Percentiles rank a stretch among this genome's conserved stretches.
Evolutionary conservation across 1,140 invertebrate species (phyloP).

Genomic region (Cydia splendana): DNA sequence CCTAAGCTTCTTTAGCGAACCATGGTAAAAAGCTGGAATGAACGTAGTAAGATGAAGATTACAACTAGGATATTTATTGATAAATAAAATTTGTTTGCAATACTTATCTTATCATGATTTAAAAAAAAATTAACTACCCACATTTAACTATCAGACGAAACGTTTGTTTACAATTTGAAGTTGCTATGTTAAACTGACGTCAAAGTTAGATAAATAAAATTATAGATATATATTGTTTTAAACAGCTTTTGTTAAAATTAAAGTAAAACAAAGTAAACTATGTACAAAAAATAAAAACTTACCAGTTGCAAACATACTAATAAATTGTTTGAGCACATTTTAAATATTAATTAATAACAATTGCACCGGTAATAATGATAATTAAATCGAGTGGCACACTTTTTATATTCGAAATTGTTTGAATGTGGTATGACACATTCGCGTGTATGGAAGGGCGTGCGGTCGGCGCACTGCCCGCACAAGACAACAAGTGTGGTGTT

Average conservation of each 20-base stretch:
- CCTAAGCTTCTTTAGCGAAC: too few species aligned
- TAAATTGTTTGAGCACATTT: constrained; percentile 67
- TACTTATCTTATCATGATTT: not conserved
- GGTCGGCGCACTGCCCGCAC: constrained; percentile 76
- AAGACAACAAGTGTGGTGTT: constrained; percentile 73
- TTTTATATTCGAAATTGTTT: constrained; percentile 65
- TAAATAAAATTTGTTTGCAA: not conserved
- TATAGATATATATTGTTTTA: not conserved
- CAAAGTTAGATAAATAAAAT: not conserved
- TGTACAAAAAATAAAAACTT: constrained; percentile 42
- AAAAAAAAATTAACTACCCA: not conserved
- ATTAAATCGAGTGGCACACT: constrained; percentile 56
- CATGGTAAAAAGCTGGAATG: too few species aligned
- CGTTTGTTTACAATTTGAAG: constrained; percentile 5
- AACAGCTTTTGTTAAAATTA: not conserved
- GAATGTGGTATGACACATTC: constrained; percentile 73
- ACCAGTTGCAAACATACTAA: constrained; percentile 61
- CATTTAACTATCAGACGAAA: not conserved
- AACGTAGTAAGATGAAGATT: too few species aligned
- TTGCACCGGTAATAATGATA: constrained; percentile 52
- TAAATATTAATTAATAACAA: constrained; percentile 46
- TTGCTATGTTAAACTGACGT: not conserved
- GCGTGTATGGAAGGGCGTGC: constrained; percentile 74
- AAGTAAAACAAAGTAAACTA: not conserved
- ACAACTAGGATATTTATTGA: not conserved